Evolutionary conservation across 1,140 invertebrate genomes (phyloP), one percentile per base, ranked within the genome.

Genomic region (Whitmania pigra): DNA sequence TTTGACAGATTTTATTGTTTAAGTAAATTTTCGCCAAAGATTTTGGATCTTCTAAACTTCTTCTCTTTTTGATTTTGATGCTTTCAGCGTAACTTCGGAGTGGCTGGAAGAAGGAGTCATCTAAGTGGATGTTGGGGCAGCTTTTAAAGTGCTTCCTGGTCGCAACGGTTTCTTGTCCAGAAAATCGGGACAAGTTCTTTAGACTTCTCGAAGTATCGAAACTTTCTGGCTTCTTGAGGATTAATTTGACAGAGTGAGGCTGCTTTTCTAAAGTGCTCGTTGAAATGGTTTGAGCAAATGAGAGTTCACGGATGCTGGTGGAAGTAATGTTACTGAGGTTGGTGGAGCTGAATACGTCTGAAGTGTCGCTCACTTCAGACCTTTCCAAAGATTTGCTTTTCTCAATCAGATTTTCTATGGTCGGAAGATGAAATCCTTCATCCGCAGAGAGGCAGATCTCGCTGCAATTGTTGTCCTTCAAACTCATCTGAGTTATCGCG

Each of bases 1-100:
- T 63, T 31, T 63, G 57, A 63, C 29, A 63, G 18, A 31, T 22
- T 31, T 22, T 63, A 22, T 25, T 63, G 22, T 63, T 63, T 7
- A 25, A 63, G 29, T 25, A 63, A 25, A 25, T 63, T 15, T 31
- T 63, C 15, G 22, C 57, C 22, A 63, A 63, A 15, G 57, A 25
- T 63, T 13, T 31, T 31, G 57, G 29, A 63, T 63, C 57, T 25
- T 63, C 57, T 17, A 63, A 17, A 63, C 57, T 63, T 63, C 29
- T 63, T 25, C 57, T 25, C 22, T 31, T 63, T 63, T 63, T 63
- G 9, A 63, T n/a, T 31, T 31, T 63, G 57, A 63, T 15, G 43
- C 9, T 49, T 49, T 49, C 43, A 17, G 43, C 43, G 1, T 49
- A 11, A 13, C 43, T 49, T 49, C 15, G 43, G 43, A 49, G 43